Conservation (phyloP, 2,888 invertebrate species). For the Agonopterix heracliana region DNA sequence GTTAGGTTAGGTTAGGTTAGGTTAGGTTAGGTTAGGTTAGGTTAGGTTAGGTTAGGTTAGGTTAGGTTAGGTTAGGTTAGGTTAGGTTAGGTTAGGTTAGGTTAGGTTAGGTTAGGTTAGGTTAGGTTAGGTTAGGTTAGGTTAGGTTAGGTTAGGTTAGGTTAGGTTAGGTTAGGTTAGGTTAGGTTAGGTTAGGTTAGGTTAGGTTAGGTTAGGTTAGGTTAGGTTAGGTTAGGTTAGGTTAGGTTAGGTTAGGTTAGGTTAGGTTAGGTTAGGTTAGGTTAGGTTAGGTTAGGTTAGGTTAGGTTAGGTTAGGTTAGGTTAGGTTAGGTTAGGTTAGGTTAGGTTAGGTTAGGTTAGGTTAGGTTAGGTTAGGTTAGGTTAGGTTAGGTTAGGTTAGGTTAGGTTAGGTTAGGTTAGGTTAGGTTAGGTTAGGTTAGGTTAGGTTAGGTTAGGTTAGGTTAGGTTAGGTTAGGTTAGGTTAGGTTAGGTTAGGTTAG, state of each 20-base stretch:
- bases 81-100: constrained; percentile 7
- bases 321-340: too few relatives aligned
- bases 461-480: too few relatives aligned
- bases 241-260: constrained; percentile 3
- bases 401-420: too few relatives aligned
- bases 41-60: constrained; percentile 6
- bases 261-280: constrained; percentile 10
- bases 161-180: constrained; percentile 11
- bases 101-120: constrained; percentile 1
- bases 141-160: constrained; percentile 7
- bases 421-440: too few relatives aligned
- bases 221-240: constrained; percentile 14
- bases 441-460: too few relatives aligned
- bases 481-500: too few relatives aligned
- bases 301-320: constrained; percentile 12
- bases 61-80: constrained; percentile 6
- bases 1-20: constrained; percentile 22
- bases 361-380: too few relatives aligned
- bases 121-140: constrained; percentile 7
- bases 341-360: too few relatives aligned
- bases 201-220: constrained; percentile 16
- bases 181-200: constrained; percentile 12
- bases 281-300: constrained; percentile 7
- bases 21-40: constrained; percentile 17
- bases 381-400: too few relatives aligned